A percentile compares a stretch with the other conserved stretches of the same genome.
Evolutionary conservation across 2,113 vertebrate species (phyloP).

Genomic region (Psettodes erumei): DNA sequence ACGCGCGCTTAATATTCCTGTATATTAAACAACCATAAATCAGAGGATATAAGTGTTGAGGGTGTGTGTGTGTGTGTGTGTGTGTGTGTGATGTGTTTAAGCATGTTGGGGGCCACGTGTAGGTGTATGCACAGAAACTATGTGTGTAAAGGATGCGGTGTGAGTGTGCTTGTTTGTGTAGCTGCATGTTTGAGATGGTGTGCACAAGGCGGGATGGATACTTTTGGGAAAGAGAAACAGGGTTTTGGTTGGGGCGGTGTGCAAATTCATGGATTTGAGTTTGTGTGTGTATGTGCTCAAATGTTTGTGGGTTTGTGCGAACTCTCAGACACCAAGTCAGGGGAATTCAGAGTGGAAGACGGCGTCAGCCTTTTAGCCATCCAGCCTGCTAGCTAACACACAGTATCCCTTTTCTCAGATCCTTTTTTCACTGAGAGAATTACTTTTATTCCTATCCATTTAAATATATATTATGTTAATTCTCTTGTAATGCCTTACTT

Average conservation of each 20-base stretch:
- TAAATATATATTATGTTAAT: not conserved
- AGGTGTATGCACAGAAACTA: conserved; percentile 21
- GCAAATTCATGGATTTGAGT: conserved; percentile 57
- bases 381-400: conserved; percentile 39
- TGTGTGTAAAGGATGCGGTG: conserved; percentile 18
- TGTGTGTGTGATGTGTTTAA: conserved; percentile 31
- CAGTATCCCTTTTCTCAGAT: conserved; percentile 7
- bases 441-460: conserved; percentile 4
- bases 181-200: conserved; percentile 28
- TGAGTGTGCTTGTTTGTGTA: conserved; percentile 34
- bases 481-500: not conserved
- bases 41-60: conserved; percentile 76
- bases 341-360: conserved; percentile 46
- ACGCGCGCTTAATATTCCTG: conserved; percentile 84
- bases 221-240: conserved; percentile 29
- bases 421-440: conserved; percentile 8
- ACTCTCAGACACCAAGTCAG: conserved; percentile 37
- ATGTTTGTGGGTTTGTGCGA: conserved; percentile 35
- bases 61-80: conserved; percentile 37
- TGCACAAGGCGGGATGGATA: conserved; percentile 17
- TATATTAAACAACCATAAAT: conserved; percentile 88
- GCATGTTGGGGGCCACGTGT: conserved; percentile 19
- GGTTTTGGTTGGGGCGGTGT: conserved; percentile 50
- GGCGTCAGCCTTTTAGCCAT: conserved; percentile 44
- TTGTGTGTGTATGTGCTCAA: conserved; percentile 29